phyloP scores from a whole-genome alignment of 2,113 vertebrate species.

The Nothocercus nigrocapillus region DNA sequence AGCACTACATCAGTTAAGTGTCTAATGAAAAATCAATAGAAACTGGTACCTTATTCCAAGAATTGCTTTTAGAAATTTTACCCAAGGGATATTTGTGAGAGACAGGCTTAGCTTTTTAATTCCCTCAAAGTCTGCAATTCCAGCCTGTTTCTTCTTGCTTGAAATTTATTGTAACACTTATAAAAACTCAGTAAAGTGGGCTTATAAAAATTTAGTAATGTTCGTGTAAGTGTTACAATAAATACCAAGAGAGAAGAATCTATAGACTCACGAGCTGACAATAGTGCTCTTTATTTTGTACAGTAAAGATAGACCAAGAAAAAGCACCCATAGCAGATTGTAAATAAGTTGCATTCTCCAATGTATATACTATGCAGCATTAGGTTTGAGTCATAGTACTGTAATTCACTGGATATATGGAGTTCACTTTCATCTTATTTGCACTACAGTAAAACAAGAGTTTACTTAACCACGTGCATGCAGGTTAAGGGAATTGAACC shows the following conservation, averaged over 20 bases:
- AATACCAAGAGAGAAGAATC: not conserved
- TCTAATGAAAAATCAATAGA: slow-evolving; percentile 60
- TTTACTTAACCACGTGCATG: not conserved
- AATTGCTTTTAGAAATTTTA: slow-evolving; percentile 58
- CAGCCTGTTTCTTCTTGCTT: not conserved
- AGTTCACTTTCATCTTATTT: not conserved
- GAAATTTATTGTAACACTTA: not conserved
- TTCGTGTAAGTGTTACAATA: slow-evolving; percentile 13
- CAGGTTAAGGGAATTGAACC: not conserved
- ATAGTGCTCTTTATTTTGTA: not conserved
- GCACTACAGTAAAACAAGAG: not conserved
- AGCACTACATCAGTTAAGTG: not conserved
- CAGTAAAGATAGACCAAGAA: not conserved
- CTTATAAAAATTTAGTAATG: slow-evolving; percentile 25
- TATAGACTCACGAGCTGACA: not conserved
- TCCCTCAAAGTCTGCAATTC: slow-evolving; percentile 42
- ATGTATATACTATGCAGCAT: not conserved
- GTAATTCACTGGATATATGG: not conserved
- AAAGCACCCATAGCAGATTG: not conserved
- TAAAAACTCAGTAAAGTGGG: not conserved
- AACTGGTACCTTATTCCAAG: slow-evolving; percentile 18
- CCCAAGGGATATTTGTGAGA: slow-evolving; percentile 32
- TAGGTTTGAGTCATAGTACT: not conserved
- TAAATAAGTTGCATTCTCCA: slow-evolving; percentile 6
- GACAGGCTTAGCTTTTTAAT: slow-evolving; percentile 27